Conservation (phyloP, 2,113 vertebrate genomes). For the Cyphomyrus plagiostoma region DNA sequence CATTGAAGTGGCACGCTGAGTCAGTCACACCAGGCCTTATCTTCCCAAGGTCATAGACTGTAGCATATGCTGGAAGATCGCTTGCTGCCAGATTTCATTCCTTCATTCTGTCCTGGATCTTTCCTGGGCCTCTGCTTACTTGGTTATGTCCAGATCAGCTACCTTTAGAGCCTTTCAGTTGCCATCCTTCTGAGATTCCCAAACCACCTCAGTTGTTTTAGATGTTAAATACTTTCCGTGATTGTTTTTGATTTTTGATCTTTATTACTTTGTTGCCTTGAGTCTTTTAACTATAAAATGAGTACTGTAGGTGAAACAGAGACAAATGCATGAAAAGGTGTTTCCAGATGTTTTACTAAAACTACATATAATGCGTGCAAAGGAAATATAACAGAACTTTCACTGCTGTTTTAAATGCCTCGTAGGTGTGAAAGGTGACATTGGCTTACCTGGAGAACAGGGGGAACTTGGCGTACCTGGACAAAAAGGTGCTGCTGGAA, state of each 20-base stretch:
- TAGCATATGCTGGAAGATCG: not conserved
- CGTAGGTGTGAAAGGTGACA: constrained; percentile 82
- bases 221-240: not conserved
- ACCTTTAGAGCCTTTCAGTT: not conserved
- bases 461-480: constrained; percentile 72
- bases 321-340: not conserved
- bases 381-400: not conserved
- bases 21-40: not conserved
- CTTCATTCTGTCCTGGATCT: not conserved
- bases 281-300: not conserved
- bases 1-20: not conserved
- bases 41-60: not conserved
- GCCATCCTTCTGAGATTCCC: not conserved
- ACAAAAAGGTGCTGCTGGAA: constrained; percentile 73
- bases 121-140: not conserved
- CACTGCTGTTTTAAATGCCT: not conserved
- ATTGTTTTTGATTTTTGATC: not conserved
- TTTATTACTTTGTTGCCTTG: not conserved
- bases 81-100: not conserved
- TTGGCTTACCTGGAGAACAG: constrained; percentile 68
- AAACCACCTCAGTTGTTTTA: not conserved
- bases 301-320: not conserved
- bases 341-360: not conserved
- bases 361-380: not conserved
- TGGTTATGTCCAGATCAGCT: not conserved